Conservation (phyloP, 2,888 invertebrate species). For the Eurytoma adleriae region DNA sequence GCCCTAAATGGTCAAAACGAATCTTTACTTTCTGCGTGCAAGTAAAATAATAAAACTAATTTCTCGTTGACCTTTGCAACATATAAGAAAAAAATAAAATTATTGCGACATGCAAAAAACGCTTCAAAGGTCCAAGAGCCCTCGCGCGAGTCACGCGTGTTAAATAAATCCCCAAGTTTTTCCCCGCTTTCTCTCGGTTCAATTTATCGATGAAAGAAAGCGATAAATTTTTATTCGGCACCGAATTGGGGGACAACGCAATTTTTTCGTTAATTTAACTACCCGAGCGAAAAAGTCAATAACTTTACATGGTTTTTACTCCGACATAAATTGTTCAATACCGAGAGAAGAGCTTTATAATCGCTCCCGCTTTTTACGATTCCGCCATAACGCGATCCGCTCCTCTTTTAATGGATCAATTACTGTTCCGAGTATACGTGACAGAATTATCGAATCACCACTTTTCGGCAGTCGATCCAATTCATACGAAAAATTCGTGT, state of each 20-base stretch:
- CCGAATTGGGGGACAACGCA: not conserved
- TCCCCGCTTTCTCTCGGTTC: slow-evolving; percentile 35
- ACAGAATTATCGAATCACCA: slow-evolving; percentile 37
- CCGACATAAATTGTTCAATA: slow-evolving; percentile 47
- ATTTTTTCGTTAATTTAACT: slow-evolving; percentile 52
- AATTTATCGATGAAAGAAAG: slow-evolving; percentile 42
- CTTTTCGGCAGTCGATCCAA: not conserved
- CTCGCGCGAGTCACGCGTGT: slow-evolving; percentile 7
- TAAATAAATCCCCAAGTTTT: slow-evolving; percentile 52
- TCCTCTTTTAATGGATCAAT: slow-evolving; percentile 54
- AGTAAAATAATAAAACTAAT: too few species aligned
- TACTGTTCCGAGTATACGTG: slow-evolving; percentile 47
- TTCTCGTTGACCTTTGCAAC: too few species aligned
- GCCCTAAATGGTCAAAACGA: too few species aligned
- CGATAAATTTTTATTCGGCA: slow-evolving; percentile 52
- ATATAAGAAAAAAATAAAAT: too few species aligned
- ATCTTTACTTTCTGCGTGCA: too few species aligned
- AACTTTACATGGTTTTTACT: slow-evolving; percentile 33
- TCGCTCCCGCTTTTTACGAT: slow-evolving; percentile 24
- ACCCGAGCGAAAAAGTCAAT: slow-evolving; percentile 51
- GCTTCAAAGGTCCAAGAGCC: not conserved
- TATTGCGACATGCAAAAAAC: too few species aligned
- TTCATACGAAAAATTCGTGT: slow-evolving; percentile 11
- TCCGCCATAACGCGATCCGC: slow-evolving; percentile 19
- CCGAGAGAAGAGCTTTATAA: slow-evolving; percentile 13